A percentile compares a stretch with the other conserved stretches of the same genome.
Evolutionary conservation across 2,888 invertebrate genomes (phyloP).

Genomic region (Drosophila cracens): DNA sequence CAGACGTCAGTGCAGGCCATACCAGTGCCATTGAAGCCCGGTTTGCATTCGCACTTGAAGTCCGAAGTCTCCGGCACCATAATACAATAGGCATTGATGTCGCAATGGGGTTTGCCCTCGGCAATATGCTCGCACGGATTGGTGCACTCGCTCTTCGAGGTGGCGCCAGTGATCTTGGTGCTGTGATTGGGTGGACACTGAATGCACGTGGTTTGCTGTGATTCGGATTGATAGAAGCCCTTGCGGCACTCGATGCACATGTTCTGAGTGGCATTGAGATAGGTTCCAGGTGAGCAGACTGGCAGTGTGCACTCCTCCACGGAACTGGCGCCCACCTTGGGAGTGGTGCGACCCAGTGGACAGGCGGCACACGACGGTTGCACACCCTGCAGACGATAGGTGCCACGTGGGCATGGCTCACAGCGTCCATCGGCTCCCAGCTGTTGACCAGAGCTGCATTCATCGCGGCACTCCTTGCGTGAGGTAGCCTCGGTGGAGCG

Average conservation of each 20-base stretch:
- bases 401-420: constrained; percentile 95
- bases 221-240: constrained; percentile 95
- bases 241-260: constrained; percentile 94
- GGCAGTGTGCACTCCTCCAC: constrained; percentile 97
- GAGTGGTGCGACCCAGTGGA: constrained; percentile 95
- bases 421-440: constrained; percentile 95
- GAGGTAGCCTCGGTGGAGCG: constrained; percentile 95
- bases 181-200: constrained; percentile 96
- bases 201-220: constrained; percentile 94
- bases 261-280: constrained; percentile 94
- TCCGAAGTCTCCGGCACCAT: constrained; percentile 92
- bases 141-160: constrained; percentile 92
- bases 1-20: constrained; percentile 93
- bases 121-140: constrained; percentile 94
- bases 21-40: constrained; percentile 96
- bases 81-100: constrained; percentile 94
- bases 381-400: constrained; percentile 93
- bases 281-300: constrained; percentile 93
- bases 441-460: constrained; percentile 92
- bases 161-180: constrained; percentile 92
- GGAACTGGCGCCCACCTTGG: constrained; percentile 92
- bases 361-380: constrained; percentile 95
- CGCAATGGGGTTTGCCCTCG: constrained; percentile 93
- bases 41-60: constrained; percentile 96
- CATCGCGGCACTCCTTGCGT: constrained; percentile 94